Evolutionary conservation across 92 coral and sea anemone genomes (phyloP).

Genomic region (Epizoanthus fatuus): DNA sequence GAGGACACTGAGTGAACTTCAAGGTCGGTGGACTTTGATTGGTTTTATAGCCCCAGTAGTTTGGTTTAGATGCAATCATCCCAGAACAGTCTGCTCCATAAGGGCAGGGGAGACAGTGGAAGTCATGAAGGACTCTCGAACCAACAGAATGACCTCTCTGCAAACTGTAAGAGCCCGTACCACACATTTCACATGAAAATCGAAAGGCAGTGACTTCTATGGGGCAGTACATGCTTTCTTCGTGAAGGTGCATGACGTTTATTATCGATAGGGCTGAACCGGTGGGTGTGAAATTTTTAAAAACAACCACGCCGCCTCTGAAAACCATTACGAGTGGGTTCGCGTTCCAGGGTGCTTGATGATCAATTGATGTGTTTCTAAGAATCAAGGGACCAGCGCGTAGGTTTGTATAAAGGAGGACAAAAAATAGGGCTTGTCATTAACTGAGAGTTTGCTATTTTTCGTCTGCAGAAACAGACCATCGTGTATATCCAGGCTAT

Average conservation of each 20-base stretch:
- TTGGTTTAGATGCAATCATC: conserved; percentile 60
- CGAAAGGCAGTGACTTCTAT: conserved; percentile 15
- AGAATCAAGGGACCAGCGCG: no score
- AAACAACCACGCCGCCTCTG: no score
- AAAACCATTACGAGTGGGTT: no score
- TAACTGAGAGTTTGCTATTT: no score
- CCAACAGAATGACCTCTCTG: conserved; percentile 36
- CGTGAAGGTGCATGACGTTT: neutral
- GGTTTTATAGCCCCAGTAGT: conserved; percentile 83
- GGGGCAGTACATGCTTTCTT: neutral
- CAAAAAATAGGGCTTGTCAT: no score
- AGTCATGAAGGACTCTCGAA: neutral
- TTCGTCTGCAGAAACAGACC: no score
- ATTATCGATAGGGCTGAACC: neutral
- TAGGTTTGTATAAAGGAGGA: no score
- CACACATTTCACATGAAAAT: conserved; percentile 25
- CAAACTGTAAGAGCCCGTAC: conserved; percentile 26
- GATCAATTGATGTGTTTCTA: no score
- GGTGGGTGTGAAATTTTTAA: no score
- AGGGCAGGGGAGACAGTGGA: conserved; percentile 84
- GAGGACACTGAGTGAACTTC: conserved; percentile 79
- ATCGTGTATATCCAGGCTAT: no score
- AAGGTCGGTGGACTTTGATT: conserved; percentile 47
- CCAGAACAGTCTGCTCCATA: conserved; percentile 78
- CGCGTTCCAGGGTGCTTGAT: no score